Evolutionary conservation across 2,113 vertebrate species (phyloP).

Genomic region (Laterallus jamaicensis): DNA sequence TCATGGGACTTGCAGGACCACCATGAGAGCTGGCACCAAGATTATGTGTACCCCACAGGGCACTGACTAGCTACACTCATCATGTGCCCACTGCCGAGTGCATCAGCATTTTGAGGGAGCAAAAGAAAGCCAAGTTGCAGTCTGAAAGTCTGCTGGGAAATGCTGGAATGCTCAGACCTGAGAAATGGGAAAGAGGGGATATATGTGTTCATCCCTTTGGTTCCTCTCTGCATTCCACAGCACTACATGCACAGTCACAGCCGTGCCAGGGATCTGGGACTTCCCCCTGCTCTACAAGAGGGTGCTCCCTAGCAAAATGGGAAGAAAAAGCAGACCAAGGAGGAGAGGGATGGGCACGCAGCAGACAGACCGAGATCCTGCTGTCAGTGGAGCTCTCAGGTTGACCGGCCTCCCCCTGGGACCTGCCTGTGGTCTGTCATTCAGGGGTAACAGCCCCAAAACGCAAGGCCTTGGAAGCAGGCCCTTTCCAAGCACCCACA

Average conservation of each 20-base stretch:
- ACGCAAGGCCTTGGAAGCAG: not conserved
- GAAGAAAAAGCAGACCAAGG: not conserved
- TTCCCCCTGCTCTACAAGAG: not conserved
- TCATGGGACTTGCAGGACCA: not conserved
- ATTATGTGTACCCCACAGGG: not conserved
- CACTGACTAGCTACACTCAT: not conserved
- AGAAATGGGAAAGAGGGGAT: not conserved
- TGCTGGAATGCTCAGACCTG: not conserved
- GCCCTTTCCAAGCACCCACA: not conserved
- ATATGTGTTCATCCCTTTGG: not conserved
- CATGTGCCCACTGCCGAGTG: not conserved
- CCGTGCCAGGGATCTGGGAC: not conserved
- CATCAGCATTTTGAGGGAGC: not conserved
- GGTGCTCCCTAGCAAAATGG: not conserved
- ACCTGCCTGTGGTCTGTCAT: not conserved
- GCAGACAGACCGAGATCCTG: not conserved
- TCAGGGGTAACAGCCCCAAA: not conserved
- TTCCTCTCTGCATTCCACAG: not conserved
- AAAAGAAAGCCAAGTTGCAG: not conserved
- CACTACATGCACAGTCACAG: accelerated
- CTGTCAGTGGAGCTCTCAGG: not conserved
- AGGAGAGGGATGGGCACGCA: not conserved
- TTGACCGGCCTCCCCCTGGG: not conserved
- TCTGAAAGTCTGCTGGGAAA: not conserved
- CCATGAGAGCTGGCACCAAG: not conserved